Conservation (phyloP, 2,797 vertebrate genomes). For the Thunnus albacares region DNA sequence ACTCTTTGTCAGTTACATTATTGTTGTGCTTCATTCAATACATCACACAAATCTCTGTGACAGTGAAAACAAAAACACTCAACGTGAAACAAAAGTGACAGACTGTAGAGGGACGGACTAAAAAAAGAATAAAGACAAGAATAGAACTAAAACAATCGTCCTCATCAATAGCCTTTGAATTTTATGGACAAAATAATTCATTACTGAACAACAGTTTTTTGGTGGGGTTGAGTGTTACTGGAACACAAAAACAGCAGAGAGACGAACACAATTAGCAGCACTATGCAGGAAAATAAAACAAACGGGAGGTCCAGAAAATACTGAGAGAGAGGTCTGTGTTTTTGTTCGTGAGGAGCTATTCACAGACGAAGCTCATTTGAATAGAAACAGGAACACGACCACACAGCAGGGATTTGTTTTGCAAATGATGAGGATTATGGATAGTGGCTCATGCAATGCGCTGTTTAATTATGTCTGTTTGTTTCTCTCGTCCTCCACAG, state of each 20-base stretch:
- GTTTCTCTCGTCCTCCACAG: constrained; percentile 75
- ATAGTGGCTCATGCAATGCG: constrained; percentile 8
- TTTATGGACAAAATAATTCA: constrained; percentile 12
- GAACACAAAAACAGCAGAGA: constrained; percentile 33
- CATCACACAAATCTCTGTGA: constrained; percentile 8
- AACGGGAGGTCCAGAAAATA: constrained; percentile 28
- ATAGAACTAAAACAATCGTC: neutral
- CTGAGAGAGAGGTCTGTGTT: constrained; percentile 10
- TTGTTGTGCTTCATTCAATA: constrained; percentile 5
- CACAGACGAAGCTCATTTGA: constrained; percentile 63
- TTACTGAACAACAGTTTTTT: neutral
- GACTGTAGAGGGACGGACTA: neutral
- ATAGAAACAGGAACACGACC: constrained; percentile 59
- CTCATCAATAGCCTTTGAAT: constrained; percentile 11
- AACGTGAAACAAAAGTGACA: neutral
- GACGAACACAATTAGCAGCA: constrained; percentile 14
- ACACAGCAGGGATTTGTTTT: constrained; percentile 71
- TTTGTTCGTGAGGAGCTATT: constrained; percentile 53
- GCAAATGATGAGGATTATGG: constrained; percentile 64
- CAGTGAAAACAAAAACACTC: neutral
- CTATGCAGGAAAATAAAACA: constrained; percentile 12
- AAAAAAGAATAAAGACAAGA: neutral
- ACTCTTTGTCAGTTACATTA: neutral
- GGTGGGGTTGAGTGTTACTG: neutral
- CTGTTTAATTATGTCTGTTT: constrained; percentile 49